These are phyloP conservation scores for Laodelphax striatellus DNA, from an alignment of 1,140 invertebrate species.

Conservation along the genomic window DNA sequence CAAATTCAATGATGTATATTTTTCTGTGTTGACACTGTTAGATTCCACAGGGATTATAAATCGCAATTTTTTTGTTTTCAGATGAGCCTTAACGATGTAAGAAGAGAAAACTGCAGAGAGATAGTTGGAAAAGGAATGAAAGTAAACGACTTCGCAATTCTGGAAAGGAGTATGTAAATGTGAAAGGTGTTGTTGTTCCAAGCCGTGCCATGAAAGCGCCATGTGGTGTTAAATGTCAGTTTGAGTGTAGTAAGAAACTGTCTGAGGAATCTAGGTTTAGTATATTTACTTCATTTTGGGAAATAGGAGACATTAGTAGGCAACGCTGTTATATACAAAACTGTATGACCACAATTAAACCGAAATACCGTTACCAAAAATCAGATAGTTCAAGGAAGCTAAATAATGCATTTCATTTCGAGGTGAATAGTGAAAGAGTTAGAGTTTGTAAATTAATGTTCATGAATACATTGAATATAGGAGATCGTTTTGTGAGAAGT, in stretches of 20 bases:
- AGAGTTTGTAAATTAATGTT: background rate
- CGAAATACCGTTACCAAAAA: background rate
- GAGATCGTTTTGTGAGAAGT: background rate
- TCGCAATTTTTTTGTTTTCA: too few relatives aligned
- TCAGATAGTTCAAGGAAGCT: background rate
- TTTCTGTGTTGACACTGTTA: too few relatives aligned
- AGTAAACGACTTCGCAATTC: too few relatives aligned
- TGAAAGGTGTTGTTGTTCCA: too few relatives aligned
- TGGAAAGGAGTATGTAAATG: too few relatives aligned
- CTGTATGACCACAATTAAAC: background rate
- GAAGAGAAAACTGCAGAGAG: too few relatives aligned
- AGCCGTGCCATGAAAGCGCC: background rate
- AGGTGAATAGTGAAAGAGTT: background rate
- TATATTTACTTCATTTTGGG: background rate
- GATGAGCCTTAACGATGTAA: too few relatives aligned
- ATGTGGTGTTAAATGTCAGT: slow-evolving; percentile 1
- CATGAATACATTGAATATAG: background rate
- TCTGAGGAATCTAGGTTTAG: background rate
- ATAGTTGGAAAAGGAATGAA: too few relatives aligned
- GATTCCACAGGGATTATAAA: too few relatives aligned
- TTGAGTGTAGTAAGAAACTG: background rate
- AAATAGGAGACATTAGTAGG: background rate
- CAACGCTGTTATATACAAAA: background rate
- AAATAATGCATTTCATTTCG: background rate
- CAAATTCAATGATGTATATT: too few relatives aligned